Percentiles rank a stretch among this genome's conserved stretches.
Conservation (phyloP, 2,888 invertebrate genomes). For the Ecdyonurus torrentis region DNA sequence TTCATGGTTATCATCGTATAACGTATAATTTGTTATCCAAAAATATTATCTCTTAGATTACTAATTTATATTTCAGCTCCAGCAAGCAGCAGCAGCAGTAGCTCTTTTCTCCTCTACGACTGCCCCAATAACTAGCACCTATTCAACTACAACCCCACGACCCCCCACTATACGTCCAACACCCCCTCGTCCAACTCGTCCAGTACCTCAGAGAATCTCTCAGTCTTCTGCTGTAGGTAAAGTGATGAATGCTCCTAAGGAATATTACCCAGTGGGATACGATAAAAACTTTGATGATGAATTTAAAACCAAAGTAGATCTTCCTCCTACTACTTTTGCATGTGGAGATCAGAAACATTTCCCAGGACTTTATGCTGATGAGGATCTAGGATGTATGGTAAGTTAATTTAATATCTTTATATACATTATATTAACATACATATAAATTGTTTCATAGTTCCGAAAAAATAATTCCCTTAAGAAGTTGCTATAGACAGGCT, state of each 20-base stretch:
- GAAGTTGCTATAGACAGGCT: too few relatives aligned
- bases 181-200: slow-evolving; percentile 20
- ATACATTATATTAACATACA: not conserved
- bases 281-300: slow-evolving; percentile 82
- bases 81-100: slow-evolving; percentile 25
- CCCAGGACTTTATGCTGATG: slow-evolving; percentile 76
- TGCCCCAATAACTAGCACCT: too few relatives aligned
- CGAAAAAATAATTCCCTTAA: too few relatives aligned
- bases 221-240: slow-evolving; percentile 24
- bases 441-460: not conserved
- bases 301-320: slow-evolving; percentile 65
- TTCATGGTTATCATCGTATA: too few relatives aligned
- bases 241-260: slow-evolving; percentile 80
- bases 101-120: slow-evolving; percentile 21
- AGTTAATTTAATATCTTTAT: slow-evolving; percentile 19
- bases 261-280: slow-evolving; percentile 75
- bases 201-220: not conserved
- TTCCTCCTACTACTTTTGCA: slow-evolving; percentile 67
- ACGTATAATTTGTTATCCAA: too few relatives aligned
- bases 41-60: too few relatives aligned
- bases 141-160: slow-evolving; percentile 6
- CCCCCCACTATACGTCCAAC: slow-evolving; percentile 4
- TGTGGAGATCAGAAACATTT: slow-evolving; percentile 83
- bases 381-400: slow-evolving; percentile 80
- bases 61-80: too few relatives aligned